Conservation (phyloP, 2,888 invertebrate species). For the Tholera decimalis region DNA sequence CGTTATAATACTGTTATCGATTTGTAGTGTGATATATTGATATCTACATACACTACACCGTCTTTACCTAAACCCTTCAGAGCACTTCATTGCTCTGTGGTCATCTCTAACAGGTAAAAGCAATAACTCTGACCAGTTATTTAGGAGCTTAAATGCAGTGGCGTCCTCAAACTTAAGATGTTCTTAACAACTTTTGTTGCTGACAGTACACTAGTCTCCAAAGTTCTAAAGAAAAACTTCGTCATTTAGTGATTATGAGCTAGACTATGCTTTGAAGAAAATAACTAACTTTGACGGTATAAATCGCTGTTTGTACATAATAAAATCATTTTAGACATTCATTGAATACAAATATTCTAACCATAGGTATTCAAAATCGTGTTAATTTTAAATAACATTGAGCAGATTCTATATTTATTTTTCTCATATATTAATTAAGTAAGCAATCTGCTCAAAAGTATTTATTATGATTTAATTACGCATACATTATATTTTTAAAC, state of each 20-base stretch:
- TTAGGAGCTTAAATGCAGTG: not conserved
- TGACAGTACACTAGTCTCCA: not conserved
- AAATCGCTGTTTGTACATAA: not conserved
- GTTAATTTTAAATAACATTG: too few relatives aligned
- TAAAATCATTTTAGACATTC: conserved; percentile 1
- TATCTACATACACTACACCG: not conserved
- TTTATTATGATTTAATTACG: too few relatives aligned
- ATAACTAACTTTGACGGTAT: not conserved
- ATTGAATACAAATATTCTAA: not conserved
- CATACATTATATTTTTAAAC: too few relatives aligned
- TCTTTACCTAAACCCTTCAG: not conserved
- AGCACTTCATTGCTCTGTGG: not conserved
- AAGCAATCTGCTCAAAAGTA: too few relatives aligned
- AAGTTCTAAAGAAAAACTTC: conserved; percentile 1
- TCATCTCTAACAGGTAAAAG: not conserved
- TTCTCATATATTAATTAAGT: too few relatives aligned
- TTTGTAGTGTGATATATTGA: too few relatives aligned
- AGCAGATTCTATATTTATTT: too few relatives aligned
- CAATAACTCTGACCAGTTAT: conserved; percentile 1
- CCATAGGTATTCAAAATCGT: too few relatives aligned
- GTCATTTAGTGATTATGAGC: conserved; percentile 7
- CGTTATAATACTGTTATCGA: too few relatives aligned
- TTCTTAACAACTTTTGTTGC: not conserved
- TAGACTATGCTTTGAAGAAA: conserved; percentile 1
- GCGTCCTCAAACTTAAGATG: not conserved